Evolutionary conservation across 1,140 invertebrate species (phyloP), one percentile per base, ranked within the genome.

Genomic region (Lanistes nyassanus): DNA sequence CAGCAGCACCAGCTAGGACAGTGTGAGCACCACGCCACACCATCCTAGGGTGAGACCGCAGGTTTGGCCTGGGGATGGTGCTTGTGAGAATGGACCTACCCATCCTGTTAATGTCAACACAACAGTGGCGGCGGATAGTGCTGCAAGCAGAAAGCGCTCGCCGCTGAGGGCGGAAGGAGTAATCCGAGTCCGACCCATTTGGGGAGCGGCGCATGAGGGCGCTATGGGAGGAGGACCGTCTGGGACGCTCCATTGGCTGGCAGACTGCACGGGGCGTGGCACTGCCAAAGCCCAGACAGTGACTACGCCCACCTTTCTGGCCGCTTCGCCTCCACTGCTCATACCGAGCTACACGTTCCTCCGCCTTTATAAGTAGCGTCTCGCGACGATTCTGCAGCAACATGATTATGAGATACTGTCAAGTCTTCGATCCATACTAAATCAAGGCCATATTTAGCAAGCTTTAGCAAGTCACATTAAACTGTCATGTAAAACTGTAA

Each of bases 261-360:
- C 86, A 88, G 79, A 88, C 84, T 77, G 85, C 82, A 81, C 86
- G 84, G 66, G 86, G 86, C 55, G 86, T 83, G 75, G 83, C 80
- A 78, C 86, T 88, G 72, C 86, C 86, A 81, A 88, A 88, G 64
- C 84, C 86, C 60, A 84, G 81, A 60, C 81, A 68, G 55, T 78
- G 76, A 76, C 82, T 79, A 47, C 80, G 79, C 81, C 84, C 85
- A 84, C 85, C 83, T 86, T 84, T 84, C 65, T 84, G 80, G 53
- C 84, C 84, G 66, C 78, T 70, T 56, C 81, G 75, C 72, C 85
- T 87, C 86, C 86, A 87, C 47, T 82, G 82, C 76, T 88, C 86
- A 68, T 85, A 86, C 51, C 85, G 80, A 56, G 86, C 85, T 31
- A 86, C 76, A 69, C 86, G 80, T 64, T 86, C 83, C 71, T 83